Evolutionary conservation across 2,888 invertebrate species (phyloP).

Genomic region (Adelphocoris suturalis): DNA sequence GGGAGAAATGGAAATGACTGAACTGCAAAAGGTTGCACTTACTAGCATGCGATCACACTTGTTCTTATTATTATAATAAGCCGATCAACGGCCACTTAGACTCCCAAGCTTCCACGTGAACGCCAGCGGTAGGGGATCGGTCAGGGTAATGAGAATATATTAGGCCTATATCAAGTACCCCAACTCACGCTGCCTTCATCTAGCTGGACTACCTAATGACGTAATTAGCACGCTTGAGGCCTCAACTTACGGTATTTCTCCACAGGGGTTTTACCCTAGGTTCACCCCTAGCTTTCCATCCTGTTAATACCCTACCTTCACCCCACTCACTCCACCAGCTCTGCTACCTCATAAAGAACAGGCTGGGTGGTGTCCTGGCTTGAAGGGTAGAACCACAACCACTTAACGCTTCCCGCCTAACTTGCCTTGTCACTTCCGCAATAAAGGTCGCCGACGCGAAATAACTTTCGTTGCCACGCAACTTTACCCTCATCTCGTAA

Average conservation of each 20-base stretch:
- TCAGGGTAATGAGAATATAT: conserved; percentile 58
- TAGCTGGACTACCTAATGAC: conserved; percentile 58
- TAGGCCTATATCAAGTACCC: conserved; percentile 49
- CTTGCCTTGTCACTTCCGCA: conserved; percentile 56
- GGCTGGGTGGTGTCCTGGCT: conserved; percentile 13
- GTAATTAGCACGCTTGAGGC: conserved; percentile 52
- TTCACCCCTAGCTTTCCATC: conserved; percentile 24
- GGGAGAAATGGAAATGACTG: too few relatives aligned
- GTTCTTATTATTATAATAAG: conserved; percentile 5
- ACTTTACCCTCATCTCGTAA: neutral
- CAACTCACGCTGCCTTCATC: conserved; percentile 24
- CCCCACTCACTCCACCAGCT: neutral
- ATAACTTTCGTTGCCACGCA: conserved; percentile 41
- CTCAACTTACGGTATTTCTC: conserved; percentile 40
- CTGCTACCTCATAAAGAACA: neutral
- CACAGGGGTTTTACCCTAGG: conserved; percentile 35
- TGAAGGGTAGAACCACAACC: conserved; percentile 26
- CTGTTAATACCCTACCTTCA: conserved; percentile 5
- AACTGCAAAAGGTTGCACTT: neutral
- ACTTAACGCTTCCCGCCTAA: conserved; percentile 55
- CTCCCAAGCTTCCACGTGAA: conserved; percentile 9
- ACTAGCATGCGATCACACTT: neutral
- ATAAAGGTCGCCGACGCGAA: conserved; percentile 40
- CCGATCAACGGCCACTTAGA: neutral
- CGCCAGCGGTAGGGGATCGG: neutral